phyloP scores from a whole-genome alignment of 2,797 vertebrate species.

The Peromyscus attwateri region DNA sequence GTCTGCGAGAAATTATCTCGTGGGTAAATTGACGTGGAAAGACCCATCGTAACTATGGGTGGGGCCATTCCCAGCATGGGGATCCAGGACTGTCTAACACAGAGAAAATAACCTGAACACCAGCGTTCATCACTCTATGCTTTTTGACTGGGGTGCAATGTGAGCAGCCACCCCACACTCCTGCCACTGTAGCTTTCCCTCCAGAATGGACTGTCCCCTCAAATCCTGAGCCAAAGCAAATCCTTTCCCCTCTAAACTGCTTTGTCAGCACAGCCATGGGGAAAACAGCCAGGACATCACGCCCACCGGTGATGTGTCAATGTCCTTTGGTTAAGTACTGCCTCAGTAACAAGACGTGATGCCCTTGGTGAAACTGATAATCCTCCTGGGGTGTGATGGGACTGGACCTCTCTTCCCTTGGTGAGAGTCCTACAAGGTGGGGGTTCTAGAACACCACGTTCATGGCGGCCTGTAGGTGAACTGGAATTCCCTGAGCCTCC shows the following conservation, averaged over 20 bases:
- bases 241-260: not conserved
- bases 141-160: too few species aligned
- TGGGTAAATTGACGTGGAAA: too few species aligned
- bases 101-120: too few species aligned
- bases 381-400: not conserved
- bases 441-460: not conserved
- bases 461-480: not conserved
- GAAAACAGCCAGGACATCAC: not conserved
- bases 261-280: not conserved
- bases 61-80: not conserved
- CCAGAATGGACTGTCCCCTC: not conserved
- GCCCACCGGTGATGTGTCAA: not conserved
- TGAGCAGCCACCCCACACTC: not conserved
- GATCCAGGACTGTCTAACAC: not conserved
- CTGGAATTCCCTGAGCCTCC: not conserved
- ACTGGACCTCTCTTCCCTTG: not conserved
- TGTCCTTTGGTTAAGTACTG: not conserved
- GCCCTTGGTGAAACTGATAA: not conserved
- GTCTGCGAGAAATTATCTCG: not conserved
- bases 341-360: not conserved
- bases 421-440: not conserved
- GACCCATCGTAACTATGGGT: not conserved
- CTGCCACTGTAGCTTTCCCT: not conserved
- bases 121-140: too few species aligned
- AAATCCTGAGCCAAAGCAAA: not conserved